A percentile compares a stretch with the other conserved stretches of the same genome.
Evolutionary conservation across 2,797 vertebrate genomes (phyloP).

Genomic region (Anniella stebbinsi): DNA sequence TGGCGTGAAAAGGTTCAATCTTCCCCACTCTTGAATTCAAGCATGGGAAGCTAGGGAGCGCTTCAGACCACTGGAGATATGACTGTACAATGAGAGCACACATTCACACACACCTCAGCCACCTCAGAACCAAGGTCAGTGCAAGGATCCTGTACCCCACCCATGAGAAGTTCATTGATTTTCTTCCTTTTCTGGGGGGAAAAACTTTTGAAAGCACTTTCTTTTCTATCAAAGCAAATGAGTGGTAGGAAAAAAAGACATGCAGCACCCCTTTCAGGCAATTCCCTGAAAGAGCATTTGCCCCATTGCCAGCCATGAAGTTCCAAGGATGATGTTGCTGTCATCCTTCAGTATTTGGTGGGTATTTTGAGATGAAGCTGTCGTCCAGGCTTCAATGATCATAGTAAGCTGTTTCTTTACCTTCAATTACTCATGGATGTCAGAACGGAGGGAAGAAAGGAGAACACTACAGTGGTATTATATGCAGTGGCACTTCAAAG

Average conservation of each 20-base stretch:
- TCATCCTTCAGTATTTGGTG: slow-evolving; percentile 55
- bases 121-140: too few species aligned
- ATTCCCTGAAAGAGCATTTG: slow-evolving; percentile 66
- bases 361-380: slow-evolving; percentile 71
- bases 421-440: slow-evolving; percentile 79
- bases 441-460: slow-evolving; percentile 76
- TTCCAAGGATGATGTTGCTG: slow-evolving; percentile 62
- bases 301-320: slow-evolving; percentile 59
- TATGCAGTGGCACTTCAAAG: slow-evolving; percentile 80
- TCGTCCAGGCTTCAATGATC: slow-evolving; percentile 77
- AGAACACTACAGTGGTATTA: slow-evolving; percentile 77
- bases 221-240: not conserved
- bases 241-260: not conserved
- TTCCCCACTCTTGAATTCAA: too few species aligned
- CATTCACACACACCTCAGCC: too few species aligned
- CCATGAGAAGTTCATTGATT: too few species aligned
- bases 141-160: too few species aligned
- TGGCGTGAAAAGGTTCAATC: too few species aligned
- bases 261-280: slow-evolving; percentile 9
- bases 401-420: slow-evolving; percentile 77
- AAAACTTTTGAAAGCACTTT: too few species aligned
- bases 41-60: too few species aligned
- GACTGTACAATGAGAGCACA: too few species aligned
- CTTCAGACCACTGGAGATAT: too few species aligned
- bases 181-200: too few species aligned